Percentiles rank a stretch among this genome's conserved stretches.
Conservation (phyloP, 2,888 invertebrate genomes). For the Apeira syringaria region DNA sequence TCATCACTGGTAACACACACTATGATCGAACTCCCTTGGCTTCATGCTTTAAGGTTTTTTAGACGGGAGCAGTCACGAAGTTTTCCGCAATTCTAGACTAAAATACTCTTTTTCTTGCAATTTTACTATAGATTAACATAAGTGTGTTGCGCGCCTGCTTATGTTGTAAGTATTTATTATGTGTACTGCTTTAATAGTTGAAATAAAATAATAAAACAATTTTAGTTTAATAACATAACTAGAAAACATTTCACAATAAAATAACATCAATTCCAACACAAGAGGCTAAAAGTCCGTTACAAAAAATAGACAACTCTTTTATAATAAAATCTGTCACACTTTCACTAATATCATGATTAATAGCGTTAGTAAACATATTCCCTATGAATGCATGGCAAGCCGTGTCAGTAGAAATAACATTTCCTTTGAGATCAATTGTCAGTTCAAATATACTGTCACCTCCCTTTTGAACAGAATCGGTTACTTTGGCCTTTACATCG, state of each 20-base stretch:
- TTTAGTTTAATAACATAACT: constrained; percentile 27
- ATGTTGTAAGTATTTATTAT: too few species aligned
- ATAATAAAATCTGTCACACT: constrained; percentile 65
- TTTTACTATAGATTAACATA: too few species aligned
- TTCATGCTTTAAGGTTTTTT: too few species aligned
- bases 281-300: constrained; percentile 68
- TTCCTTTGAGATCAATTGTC: constrained; percentile 68
- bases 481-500: constrained; percentile 3
- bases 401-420: constrained; percentile 63
- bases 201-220: too few species aligned
- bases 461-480: constrained; percentile 20
- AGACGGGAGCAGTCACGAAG: too few species aligned
- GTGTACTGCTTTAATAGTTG: too few species aligned
- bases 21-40: too few species aligned
- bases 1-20: too few species aligned
- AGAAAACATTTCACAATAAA: constrained; percentile 49
- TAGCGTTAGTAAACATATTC: constrained; percentile 58
- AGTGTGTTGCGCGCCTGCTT: too few species aligned
- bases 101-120: too few species aligned
- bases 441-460: constrained; percentile 36
- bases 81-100: too few species aligned
- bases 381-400: constrained; percentile 73
- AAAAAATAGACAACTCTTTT: constrained; percentile 65
- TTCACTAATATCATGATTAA: constrained; percentile 49
- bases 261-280: constrained; percentile 71